Evolutionary conservation across 2,113 vertebrate species (phyloP), one percentile per base, ranked within the genome.

Genomic region (Psittacula cyanocephala): DNA sequence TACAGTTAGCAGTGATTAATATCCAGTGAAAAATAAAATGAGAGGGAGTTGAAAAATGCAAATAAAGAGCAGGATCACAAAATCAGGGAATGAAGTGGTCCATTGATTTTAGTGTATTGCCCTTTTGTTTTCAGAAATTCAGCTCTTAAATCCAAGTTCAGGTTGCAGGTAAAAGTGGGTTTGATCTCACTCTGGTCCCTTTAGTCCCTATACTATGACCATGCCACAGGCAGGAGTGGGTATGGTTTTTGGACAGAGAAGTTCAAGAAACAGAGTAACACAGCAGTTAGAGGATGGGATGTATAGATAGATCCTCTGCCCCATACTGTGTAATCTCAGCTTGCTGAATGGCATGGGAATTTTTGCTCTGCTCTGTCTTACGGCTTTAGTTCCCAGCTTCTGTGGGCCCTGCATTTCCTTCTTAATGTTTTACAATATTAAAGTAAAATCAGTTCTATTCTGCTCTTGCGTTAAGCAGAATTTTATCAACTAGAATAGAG

Each of bases 1-100:
- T 86, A 86, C 8, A 85, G 84, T 94, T 96, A 93, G 81, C 70
- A 84, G 86, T 95, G 96, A 95, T 97, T 97, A 97, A 97, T 96
- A 97, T 67, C 92, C 88, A 96, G 95, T 96, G 88, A 92, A 97
- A 97, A 95, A 86, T 94, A 91, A 92, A 94, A 92, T 1, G 57
- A 47, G 64, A 53, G 75, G 41, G 68, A 81, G 65, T 59, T 68
- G 81, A 76, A 84, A 95, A 94, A 84, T 81, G 82, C 76, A 91
- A 81, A 79, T 88, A 92, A 81, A 10, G 83, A 93, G 85, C 16
- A 23, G 92, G 88, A 91, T 89, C 86, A 79, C 95, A 92, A 93
- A 97, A 81, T 43, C 65, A 60, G 69, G 74, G 77, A 62, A 88
- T 79, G 86, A 84, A 95, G 81, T 17, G 78, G 81, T 64, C 84